A percentile compares a stretch with the other conserved stretches of the same genome.
phyloP scores from a whole-genome alignment of 2,113 vertebrate species.

The Isichthys henryi region DNA sequence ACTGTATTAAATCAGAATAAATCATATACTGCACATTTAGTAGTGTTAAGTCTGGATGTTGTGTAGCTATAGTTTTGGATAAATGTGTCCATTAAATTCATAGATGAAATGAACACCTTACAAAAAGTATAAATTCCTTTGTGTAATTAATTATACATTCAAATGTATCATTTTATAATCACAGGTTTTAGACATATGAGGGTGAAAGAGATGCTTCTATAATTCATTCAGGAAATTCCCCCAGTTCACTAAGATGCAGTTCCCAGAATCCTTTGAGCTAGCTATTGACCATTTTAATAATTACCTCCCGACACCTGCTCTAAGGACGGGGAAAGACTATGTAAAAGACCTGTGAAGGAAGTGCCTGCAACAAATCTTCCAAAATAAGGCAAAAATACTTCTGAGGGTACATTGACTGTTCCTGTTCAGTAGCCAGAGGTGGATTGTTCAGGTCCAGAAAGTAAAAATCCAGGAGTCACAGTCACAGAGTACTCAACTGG shows the following conservation, averaged over 20 bases:
- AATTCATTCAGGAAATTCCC: background rate
- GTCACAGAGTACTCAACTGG: background rate
- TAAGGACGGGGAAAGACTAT: background rate
- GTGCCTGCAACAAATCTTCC: background rate
- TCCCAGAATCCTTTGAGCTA: background rate
- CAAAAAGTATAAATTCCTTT: background rate
- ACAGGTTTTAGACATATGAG: background rate
- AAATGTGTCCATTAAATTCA: background rate
- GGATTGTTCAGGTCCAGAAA: background rate
- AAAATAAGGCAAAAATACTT: background rate
- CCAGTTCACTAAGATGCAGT: background rate
- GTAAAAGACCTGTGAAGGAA: background rate
- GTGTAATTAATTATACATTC: background rate
- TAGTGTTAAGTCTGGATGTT: background rate
- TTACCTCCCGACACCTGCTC: background rate
- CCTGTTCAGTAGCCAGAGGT: background rate
- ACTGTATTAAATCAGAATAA: background rate
- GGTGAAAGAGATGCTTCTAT: background rate
- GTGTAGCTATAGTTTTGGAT: background rate
- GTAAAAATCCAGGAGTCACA: background rate
- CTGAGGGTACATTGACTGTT: background rate
- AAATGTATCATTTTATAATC: background rate
- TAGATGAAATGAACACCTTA: background rate
- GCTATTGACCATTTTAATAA: background rate
- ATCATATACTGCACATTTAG: background rate